phyloP scores from a whole-genome alignment of 2,113 vertebrate genomes.

The Chaetops frenatus region DNA sequence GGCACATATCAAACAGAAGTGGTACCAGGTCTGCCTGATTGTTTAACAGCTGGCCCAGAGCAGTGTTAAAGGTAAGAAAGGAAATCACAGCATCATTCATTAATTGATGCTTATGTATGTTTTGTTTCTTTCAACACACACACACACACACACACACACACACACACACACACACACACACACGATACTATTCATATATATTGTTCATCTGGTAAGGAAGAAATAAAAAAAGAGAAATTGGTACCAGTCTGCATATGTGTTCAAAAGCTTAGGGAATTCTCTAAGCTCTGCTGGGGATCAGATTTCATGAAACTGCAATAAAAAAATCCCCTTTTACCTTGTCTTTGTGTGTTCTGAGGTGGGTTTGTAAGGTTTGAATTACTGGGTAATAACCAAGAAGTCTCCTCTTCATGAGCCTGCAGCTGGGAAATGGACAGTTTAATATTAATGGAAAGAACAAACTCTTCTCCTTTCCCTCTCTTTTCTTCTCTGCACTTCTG shows the following conservation, averaged over 20 bases:
- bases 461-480: neutral
- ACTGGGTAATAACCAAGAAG: constrained; percentile 49
- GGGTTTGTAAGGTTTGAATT: constrained; percentile 50
- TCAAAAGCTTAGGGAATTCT: constrained; percentile 67
- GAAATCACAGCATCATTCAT: neutral
- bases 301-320: constrained; percentile 60
- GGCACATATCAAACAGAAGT: neutral
- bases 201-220: constrained; percentile 61
- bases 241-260: constrained; percentile 47
- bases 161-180: neutral
- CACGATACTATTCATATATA: constrained; percentile 13
- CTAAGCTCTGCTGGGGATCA: constrained; percentile 57
- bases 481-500: neutral
- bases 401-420: constrained; percentile 46
- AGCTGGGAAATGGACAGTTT: constrained; percentile 50
- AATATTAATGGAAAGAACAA: constrained; percentile 49
- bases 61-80: neutral
- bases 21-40: neutral
- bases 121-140: neutral
- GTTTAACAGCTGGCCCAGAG: neutral
- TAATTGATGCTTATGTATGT: neutral
- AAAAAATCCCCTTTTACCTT: constrained; percentile 51
- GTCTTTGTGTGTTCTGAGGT: constrained; percentile 33
- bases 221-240: constrained; percentile 49
- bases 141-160: fast-evolving